Conservation (phyloP, 2,113 vertebrate species). For the Rhinopithecus roxellana region DNA sequence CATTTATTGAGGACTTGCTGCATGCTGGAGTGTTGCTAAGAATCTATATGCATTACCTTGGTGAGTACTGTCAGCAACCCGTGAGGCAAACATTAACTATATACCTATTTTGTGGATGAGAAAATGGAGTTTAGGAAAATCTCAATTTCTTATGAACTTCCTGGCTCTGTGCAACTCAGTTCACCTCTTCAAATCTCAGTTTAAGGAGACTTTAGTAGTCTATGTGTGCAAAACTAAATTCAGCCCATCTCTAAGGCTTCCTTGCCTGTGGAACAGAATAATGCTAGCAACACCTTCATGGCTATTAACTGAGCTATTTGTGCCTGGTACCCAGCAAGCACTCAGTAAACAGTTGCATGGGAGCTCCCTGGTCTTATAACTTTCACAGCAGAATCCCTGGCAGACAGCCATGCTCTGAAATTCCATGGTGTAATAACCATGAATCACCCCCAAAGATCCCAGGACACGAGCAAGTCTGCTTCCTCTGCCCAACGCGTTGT, state of each 20-base stretch:
- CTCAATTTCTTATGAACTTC: background rate
- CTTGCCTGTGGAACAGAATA: rapidly evolving
- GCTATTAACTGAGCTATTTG: background rate
- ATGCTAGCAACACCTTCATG: background rate
- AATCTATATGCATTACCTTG: rapidly evolving
- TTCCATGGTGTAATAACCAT: background rate
- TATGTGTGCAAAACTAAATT: rapidly evolving
- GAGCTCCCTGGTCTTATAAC: background rate
- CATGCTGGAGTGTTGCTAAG: no score
- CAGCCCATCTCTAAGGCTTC: background rate
- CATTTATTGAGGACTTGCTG: background rate
- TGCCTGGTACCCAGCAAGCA: background rate
- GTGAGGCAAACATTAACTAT: rapidly evolving
- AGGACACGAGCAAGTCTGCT: background rate
- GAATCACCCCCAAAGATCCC: background rate
- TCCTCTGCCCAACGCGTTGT: rapidly evolving
- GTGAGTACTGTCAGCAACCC: rapidly evolving
- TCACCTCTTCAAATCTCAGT: background rate
- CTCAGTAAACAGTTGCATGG: background rate
- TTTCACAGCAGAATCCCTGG: background rate
- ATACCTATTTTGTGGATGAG: background rate
- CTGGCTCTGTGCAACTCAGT: background rate
- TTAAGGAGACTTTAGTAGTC: background rate
- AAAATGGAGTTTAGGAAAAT: background rate
- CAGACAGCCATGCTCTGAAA: background rate